These are phyloP conservation scores for Argya squamiceps DNA, from an alignment of 2,797 vertebrate genomes.

Conservation along the genomic window DNA sequence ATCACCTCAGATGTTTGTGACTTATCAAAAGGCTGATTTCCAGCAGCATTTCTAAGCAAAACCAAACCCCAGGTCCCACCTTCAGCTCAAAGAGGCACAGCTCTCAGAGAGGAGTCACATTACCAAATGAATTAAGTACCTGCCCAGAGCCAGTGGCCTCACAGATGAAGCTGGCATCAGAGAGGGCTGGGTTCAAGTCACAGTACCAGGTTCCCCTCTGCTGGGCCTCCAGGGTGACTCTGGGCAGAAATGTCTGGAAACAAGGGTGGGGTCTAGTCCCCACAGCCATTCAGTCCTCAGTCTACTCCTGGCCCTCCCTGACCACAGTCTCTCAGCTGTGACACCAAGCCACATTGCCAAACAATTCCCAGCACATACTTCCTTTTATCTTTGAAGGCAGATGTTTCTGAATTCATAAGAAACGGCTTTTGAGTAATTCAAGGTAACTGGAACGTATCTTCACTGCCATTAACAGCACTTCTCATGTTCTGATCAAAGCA, in stretches of 20 bases:
- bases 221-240: rapidly evolving
- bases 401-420: neutral
- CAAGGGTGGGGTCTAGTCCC: neutral
- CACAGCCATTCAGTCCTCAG: neutral
- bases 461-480: neutral
- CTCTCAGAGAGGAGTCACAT: neutral
- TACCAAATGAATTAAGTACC: neutral
- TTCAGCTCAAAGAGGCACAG: neutral
- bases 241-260: neutral
- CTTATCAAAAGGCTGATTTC: neutral
- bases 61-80: neutral
- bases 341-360: neutral
- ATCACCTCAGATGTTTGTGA: neutral
- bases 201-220: neutral
- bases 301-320: neutral
- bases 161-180: neutral
- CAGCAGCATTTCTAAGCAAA: neutral
- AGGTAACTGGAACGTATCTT: neutral
- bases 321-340: neutral
- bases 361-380: neutral
- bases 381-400: neutral
- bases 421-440: neutral
- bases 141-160: neutral
- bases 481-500: neutral
- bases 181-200: neutral